Base-by-base conservation (phyloP, 2,797 vertebrate genomes). In the Pseudomugil tenellus region DNA sequence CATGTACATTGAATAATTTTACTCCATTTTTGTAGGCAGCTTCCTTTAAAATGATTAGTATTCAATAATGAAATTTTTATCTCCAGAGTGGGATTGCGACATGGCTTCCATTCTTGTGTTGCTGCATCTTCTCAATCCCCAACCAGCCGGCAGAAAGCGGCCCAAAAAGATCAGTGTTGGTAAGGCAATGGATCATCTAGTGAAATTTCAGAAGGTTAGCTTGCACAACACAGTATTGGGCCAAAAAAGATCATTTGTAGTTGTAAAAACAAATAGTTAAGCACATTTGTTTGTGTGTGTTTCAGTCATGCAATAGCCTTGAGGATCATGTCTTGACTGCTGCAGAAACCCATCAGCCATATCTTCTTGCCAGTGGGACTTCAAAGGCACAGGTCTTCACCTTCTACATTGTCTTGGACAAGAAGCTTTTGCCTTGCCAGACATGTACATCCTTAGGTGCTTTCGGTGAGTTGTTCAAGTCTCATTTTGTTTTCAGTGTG, bases 201-300 rank as follows among this genome's bases (percentile, higher is more conserved):
- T 35, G 2, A 63, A 51, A 63, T 52, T 63, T 51, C 46, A 25
- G 4, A 63, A 51, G 60, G 43, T 61, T 35, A 51, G 60, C 29
- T 9, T 17, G 11, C 1, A 49, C 7, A 12, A 29, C 2, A 19
- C 4, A 1, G 11, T 51, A n/a, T 10, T 2, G 3, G 3, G 34
- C 35, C 14, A 1, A 32, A 14, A 8, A 1, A 16, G 5, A 49
- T 34, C 16, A 2, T 23, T 25, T 34, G 28, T 49, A 25, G 3
- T 62, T 13, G 43, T 28, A 43, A 12, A 11, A 21, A 0, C 4
- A 5, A 8, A 10, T 62, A 23, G 34, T 23, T n/a, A n/a, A n/a
- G 12, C 12, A 37, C 35, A 37, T 9, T 37, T 11, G 12, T 37
- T 5, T 37, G 14, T 6, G 23, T 61, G 58, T 48, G 41, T 32